Evolutionary conservation across 2,797 vertebrate genomes (phyloP).

Genomic region (Sciurus vulgaris): DNA sequence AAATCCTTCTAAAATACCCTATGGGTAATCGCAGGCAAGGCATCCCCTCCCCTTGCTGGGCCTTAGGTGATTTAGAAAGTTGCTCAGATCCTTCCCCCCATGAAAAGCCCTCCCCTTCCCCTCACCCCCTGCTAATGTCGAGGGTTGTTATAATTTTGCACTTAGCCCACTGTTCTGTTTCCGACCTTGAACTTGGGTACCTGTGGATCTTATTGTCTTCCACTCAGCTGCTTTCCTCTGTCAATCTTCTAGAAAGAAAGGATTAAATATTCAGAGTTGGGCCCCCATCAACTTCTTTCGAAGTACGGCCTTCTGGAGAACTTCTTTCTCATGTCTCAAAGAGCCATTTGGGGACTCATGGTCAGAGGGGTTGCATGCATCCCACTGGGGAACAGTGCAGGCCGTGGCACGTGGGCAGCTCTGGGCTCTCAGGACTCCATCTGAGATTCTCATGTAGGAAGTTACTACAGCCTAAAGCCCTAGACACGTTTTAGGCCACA

Average conservation of each 20-base stretch:
- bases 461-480: background rate
- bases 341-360: slow-evolving; percentile 24
- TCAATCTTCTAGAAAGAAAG: slow-evolving; percentile 76
- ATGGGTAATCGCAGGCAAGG: background rate
- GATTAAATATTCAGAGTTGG: background rate
- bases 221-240: slow-evolving; percentile 20
- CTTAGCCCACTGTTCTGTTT: background rate
- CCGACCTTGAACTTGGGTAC: background rate
- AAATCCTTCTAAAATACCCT: background rate
- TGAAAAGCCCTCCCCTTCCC: fast-evolving
- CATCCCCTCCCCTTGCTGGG: background rate
- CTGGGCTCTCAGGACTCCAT: background rate
- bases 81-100: background rate
- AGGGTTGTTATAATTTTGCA: too few species aligned
- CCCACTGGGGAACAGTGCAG: background rate
- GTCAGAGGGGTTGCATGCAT: background rate
- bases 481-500: slow-evolving; percentile 57
- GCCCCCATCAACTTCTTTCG: too few species aligned
- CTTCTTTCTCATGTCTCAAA: slow-evolving; percentile 16
- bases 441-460: slow-evolving; percentile 67
- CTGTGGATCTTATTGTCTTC: slow-evolving; percentile 44
- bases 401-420: background rate
- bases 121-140: background rate
- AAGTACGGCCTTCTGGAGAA: background rate
- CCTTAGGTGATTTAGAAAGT: background rate